phyloP scores from a whole-genome alignment of 1,140 invertebrate species.

The Sycobia sp. region DNA sequence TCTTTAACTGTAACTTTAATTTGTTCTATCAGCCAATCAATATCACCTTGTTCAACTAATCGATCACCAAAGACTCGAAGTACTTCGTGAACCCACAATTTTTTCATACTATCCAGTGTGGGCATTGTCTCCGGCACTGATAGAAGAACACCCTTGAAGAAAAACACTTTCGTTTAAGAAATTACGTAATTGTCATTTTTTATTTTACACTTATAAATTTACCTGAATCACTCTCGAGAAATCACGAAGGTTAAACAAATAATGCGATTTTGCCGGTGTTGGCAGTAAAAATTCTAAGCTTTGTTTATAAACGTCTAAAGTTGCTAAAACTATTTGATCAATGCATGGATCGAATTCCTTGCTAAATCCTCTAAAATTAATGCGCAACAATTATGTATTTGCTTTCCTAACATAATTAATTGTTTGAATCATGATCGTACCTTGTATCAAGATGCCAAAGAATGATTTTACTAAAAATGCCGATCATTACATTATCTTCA shows the following conservation, averaged over 20 bases:
- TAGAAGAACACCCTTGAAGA: constrained; percentile 80
- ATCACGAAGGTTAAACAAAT: constrained; percentile 93
- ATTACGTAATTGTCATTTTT: too few relatives aligned
- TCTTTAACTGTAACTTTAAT: constrained; percentile 67
- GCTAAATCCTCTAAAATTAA: constrained; percentile 79
- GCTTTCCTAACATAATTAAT: neutral
- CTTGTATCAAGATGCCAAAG: constrained; percentile 91
- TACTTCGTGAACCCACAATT: constrained; percentile 94
- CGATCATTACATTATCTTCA: constrained; percentile 79
- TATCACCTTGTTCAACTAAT: constrained; percentile 80
- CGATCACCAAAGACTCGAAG: constrained; percentile 93
- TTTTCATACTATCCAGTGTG: constrained; percentile 85
- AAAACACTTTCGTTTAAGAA: too few relatives aligned
- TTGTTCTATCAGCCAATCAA: constrained; percentile 79
- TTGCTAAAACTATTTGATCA: constrained; percentile 85
- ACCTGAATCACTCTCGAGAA: constrained; percentile 90
- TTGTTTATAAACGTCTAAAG: constrained; percentile 85
- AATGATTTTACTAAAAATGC: constrained; percentile 90
- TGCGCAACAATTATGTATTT: neutral
- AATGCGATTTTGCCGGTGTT: constrained; percentile 90
- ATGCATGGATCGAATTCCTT: constrained; percentile 95
- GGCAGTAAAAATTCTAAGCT: constrained; percentile 83
- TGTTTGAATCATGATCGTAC: constrained; percentile 25
- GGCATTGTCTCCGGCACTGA: constrained; percentile 92
- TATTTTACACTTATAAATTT: neutral